A percentile compares a stretch with the other conserved stretches of the same genome.
Evolutionary conservation across 2,113 vertebrate species (phyloP).

Genomic region (Lophochroa leadbeateri): DNA sequence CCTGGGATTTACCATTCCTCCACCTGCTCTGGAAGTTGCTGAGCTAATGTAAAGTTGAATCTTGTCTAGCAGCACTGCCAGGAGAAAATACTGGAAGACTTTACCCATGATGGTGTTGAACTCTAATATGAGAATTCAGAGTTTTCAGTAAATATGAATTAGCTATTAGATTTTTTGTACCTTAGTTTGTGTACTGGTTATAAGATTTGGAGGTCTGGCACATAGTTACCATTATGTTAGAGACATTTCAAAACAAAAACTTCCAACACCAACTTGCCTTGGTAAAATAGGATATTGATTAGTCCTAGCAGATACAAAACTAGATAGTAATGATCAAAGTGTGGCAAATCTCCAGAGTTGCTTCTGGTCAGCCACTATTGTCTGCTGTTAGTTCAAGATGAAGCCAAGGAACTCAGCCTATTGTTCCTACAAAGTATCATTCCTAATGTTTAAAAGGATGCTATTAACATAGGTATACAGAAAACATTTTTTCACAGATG

Average conservation of each 20-base stretch:
- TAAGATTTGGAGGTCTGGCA: not conserved
- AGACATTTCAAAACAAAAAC: not conserved
- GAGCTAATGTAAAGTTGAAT: not conserved
- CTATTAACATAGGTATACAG: not conserved
- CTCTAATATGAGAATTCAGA: not conserved
- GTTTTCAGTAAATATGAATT: not conserved
- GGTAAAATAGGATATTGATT: not conserved
- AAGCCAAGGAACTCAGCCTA: not conserved
- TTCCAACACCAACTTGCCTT: not conserved
- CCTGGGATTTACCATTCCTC: not conserved
- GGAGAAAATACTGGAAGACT: not conserved
- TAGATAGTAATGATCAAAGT: not conserved
- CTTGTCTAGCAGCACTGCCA: not conserved
- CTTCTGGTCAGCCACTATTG: not conserved
- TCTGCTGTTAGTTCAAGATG: not conserved
- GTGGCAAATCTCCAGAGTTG: not conserved
- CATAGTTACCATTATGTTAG: not conserved
- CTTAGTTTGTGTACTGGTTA: not conserved
- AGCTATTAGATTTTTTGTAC: not conserved
- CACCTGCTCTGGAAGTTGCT: not conserved
- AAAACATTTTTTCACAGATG: not conserved
- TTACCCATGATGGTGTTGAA: not conserved
- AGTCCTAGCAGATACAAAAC: not conserved
- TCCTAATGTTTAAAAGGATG: not conserved
- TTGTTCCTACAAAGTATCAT: not conserved